phyloP scores from a whole-genome alignment of 2,113 vertebrate species.

The Tupaia chinensis region DNA sequence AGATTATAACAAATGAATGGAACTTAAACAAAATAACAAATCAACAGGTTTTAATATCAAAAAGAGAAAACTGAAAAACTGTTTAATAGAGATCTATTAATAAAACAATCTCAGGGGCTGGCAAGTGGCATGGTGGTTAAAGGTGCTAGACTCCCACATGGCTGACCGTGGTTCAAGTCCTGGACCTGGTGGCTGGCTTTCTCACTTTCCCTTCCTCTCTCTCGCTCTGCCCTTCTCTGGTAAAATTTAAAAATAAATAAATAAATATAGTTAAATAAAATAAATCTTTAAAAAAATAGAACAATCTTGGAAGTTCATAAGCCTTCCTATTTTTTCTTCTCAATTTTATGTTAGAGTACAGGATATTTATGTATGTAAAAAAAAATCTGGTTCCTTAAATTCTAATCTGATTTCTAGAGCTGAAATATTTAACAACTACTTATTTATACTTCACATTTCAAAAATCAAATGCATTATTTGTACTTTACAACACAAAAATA shows the following conservation, averaged over 20 bases:
- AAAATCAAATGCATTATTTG: neutral
- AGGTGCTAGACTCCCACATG: too few species aligned
- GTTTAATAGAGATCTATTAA: neutral
- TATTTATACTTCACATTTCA: slow-evolving; percentile 11
- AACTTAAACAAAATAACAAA: neutral
- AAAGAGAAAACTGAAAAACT: neutral
- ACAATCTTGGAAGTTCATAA: neutral
- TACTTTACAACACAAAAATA: neutral
- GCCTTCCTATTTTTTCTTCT: neutral
- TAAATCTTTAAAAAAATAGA: neutral
- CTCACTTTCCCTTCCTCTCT: too few species aligned
- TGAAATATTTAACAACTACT: neutral
- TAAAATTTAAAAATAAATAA: too few species aligned
- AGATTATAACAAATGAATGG: neutral
- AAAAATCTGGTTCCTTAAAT: neutral
- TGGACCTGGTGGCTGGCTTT: too few species aligned
- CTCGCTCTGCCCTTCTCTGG: too few species aligned
- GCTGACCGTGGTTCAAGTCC: too few species aligned
- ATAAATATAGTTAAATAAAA: too few species aligned
- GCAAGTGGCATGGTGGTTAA: too few species aligned
- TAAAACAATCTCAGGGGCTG: neutral
- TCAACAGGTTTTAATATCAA: neutral
- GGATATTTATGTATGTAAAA: neutral
- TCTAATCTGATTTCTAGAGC: neutral
- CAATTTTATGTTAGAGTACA: neutral